These are phyloP conservation scores for Rhabdophis nuchalis DNA, from an alignment of 2,797 vertebrate genomes.

Conservation along the genomic window DNA sequence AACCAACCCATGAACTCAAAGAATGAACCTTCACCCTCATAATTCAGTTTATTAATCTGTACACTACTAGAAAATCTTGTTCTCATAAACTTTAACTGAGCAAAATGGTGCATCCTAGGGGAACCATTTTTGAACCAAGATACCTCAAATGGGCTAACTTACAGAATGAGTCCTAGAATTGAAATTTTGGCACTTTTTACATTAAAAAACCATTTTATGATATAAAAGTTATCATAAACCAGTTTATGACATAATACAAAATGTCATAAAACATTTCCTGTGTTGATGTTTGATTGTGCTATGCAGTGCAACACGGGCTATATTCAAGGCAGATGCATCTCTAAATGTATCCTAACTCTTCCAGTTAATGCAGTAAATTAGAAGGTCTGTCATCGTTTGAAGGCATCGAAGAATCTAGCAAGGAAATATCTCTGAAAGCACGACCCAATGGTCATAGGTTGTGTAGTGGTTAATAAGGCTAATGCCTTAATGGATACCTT, in stretches of 20 bases:
- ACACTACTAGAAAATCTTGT: no score
- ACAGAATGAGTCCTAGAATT: not conserved
- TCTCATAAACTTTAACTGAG: no score
- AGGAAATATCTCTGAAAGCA: not conserved
- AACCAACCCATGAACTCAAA: no score
- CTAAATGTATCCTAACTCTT: not conserved
- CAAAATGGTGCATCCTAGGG: not conserved
- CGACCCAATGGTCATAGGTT: not conserved
- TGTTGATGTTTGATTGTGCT: not conserved
- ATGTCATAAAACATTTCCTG: not conserved
- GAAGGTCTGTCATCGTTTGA: not conserved
- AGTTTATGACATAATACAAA: not conserved
- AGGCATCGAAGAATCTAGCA: not conserved
- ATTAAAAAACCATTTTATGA: not conserved
- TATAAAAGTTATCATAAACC: not conserved
- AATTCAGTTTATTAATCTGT: no score
- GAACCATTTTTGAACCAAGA: not conserved
- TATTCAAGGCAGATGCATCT: not conserved
- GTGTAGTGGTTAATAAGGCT: not conserved
- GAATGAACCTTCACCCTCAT: no score
- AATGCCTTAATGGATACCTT: not conserved
- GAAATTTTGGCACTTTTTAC: not conserved
- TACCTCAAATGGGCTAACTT: not conserved
- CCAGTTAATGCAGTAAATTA: not conserved
- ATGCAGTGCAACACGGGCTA: not conserved